Evolutionary conservation across 35 echinoderm and acorn worm genomes (phyloP).

Genomic region (Heliocidaris tuberculata): DNA sequence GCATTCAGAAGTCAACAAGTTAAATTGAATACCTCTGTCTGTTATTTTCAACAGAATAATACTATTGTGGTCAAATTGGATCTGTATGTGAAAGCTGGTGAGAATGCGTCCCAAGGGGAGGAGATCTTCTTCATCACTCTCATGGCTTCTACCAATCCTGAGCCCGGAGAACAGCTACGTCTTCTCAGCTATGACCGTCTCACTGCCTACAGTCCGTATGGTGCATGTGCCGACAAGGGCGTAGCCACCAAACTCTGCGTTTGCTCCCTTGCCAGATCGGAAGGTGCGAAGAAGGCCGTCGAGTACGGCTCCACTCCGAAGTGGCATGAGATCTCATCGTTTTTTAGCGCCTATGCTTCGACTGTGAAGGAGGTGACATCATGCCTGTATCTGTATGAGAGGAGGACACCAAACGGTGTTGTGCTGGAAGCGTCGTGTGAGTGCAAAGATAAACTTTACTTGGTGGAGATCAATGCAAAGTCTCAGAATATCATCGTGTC

Average conservation of each 20-base stretch:
- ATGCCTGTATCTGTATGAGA: conserved; percentile 43
- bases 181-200: conserved; percentile 48
- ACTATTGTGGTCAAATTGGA: conserved; percentile 38
- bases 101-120: conserved; percentile 31
- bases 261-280: conserved; percentile 12
- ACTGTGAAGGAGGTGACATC: not conserved
- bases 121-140: conserved; percentile 48
- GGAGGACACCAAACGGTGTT: conserved; percentile 9
- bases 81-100: conserved; percentile 9
- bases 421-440: conserved; percentile 34
- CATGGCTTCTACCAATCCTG: not conserved
- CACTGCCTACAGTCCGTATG: conserved; percentile 49
- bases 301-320: not conserved
- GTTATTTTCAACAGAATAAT: conserved; percentile 42
- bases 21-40: not conserved
- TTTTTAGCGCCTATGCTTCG: not conserved
- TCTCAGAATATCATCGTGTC: conserved; percentile 20
- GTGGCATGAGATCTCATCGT: conserved; percentile 5
- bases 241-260: conserved; percentile 39
- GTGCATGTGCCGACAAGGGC: conserved; percentile 44
- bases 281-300: not conserved
- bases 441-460: conserved; percentile 21
- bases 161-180: not conserved
- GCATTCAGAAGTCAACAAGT: not conserved
- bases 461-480: conserved; percentile 28